Evolutionary conservation across 2,113 vertebrate species (phyloP), one percentile per base, ranked within the genome.

Genomic region (Xenus cinereus): DNA sequence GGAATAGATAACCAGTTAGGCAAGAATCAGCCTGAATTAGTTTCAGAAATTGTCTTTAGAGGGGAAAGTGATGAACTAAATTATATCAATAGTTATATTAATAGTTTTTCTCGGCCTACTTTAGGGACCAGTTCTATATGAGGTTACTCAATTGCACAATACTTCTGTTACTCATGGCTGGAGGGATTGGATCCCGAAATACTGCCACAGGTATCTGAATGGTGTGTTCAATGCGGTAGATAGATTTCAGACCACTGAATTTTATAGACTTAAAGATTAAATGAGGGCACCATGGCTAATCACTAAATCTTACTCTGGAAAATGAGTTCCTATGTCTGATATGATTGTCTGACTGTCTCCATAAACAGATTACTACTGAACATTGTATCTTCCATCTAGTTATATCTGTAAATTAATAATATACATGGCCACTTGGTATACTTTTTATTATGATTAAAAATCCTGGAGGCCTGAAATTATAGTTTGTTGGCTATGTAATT

Each of bases 381-480:
- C 35, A 18, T 75, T 91, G 45, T 54, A 43, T 64, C 10, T 46
- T 83, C 33, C 92, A 76, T 93, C 69, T 89, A 78, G 83, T 93
- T 91, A 77, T 87, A 20, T 83, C 90, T 89, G 23, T 67, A 92
- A 92, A 94, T 88, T 78, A 97, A 94, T 93, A 96, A 94, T 83
- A 94, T 37, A 83, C 76, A 54, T 53, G 68, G 51, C 75, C 62
- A 78, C 30, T 94, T 10, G 2, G 6, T 59, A 84, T 89, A 57
- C 24, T 90, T 94, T 96, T 96, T 98, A 94, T 87, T 85, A 77
- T 63, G 73, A 92, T 72, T 48, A 53, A 93, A 95, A 91, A 75
- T 76, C 51, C 51, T 23, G 63, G 87, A 96, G 46, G 56, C 35
- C 27, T 53, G 53, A 68, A 68, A 60, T 69, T 90, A 73, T 8